Base-by-base conservation (phyloP, 2,113 vertebrate species). In the Dasyornis broadbenti region DNA sequence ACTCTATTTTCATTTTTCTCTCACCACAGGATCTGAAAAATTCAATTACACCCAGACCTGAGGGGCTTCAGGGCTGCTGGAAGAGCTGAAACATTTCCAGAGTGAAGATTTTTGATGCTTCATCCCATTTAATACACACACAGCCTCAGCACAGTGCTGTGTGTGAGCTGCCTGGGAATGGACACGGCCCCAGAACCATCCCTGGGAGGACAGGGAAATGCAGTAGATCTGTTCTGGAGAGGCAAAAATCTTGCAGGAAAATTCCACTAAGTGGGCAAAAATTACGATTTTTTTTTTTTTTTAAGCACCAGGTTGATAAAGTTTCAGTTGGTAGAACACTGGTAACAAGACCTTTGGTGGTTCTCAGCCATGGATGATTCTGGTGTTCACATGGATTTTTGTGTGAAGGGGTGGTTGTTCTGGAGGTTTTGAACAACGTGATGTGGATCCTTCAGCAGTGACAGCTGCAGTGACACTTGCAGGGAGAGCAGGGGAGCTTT, bases 401-500 rank as follows among this genome's bases (percentile, higher is more conserved):
- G n/a, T n/a, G n/a, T n/a, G n/a, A n/a, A n/a, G n/a, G n/a, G n/a
- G n/a, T n/a, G n/a, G n/a, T n/a, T 31, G 6, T 31, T 52, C n/a
- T 8, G 16, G 19, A 85, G 27, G 49, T 15, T 44, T 24, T 11
- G 15, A 79, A 59, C 35, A 24, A 37, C 19, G 27, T 45, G 3
- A 5, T 0, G 0, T 1, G 6, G 21, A n/a, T 20, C 18, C 19
- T 10, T 52, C 42, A 24, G 6, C 19, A 35, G 40, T 2, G 7
- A 4, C 14, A 4, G 1, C 1, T 2, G 15, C 22, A 39, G 72
- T 22, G 72, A 33, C 2, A 23, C 12, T 4, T 50, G 4, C 0
- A 0, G 54, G 18, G 14, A 11, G 9, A n/a, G 14, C 18, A 30
- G 12, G 47, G 28, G 1, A 1, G 7, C 50, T 35, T 1, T 5